These are phyloP conservation scores for Yasuhikotakia modesta DNA, from an alignment of 2,797 vertebrate species.

Conservation along the genomic window DNA sequence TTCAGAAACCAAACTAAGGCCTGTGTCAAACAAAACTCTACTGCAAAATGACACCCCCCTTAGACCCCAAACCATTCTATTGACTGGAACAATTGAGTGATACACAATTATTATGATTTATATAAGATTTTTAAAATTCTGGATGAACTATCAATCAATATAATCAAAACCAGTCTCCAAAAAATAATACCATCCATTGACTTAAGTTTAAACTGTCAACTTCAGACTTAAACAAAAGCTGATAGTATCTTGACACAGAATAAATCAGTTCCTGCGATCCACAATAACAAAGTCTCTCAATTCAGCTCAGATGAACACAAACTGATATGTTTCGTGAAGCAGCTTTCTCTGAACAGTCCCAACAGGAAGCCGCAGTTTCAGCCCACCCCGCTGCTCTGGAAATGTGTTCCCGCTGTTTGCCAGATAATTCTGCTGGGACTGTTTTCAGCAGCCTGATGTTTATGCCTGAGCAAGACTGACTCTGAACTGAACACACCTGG, in stretches of 20 bases:
- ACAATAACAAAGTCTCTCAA: constrained; percentile 13
- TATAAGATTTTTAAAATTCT: no score
- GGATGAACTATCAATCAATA: no score
- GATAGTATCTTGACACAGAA: not conserved
- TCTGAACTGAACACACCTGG: constrained; percentile 16
- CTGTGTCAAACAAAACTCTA: not conserved
- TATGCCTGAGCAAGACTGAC: constrained; percentile 20
- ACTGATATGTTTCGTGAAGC: constrained; percentile 16
- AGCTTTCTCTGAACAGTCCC: constrained; percentile 3
- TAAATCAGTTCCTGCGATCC: not conserved
- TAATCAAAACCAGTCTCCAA: no score
- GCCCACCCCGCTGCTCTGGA: constrained; percentile 31
- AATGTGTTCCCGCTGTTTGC: constrained; percentile 21
- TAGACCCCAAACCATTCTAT: not conserved
- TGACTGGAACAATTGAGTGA: not conserved
- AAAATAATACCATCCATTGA: no score
- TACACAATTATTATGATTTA: not conserved
- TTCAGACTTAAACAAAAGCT: not conserved
- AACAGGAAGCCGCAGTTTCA: constrained; percentile 25
- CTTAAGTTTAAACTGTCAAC: not conserved
- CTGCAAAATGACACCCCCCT: not conserved
- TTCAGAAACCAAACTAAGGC: not conserved
- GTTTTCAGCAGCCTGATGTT: constrained; percentile 22
- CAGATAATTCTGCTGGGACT: constrained; percentile 26
- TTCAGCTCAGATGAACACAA: constrained; percentile 18